These are phyloP conservation scores for Hesperophylax magnus DNA, from an alignment of 1,140 invertebrate genomes.

Conservation along the genomic window DNA sequence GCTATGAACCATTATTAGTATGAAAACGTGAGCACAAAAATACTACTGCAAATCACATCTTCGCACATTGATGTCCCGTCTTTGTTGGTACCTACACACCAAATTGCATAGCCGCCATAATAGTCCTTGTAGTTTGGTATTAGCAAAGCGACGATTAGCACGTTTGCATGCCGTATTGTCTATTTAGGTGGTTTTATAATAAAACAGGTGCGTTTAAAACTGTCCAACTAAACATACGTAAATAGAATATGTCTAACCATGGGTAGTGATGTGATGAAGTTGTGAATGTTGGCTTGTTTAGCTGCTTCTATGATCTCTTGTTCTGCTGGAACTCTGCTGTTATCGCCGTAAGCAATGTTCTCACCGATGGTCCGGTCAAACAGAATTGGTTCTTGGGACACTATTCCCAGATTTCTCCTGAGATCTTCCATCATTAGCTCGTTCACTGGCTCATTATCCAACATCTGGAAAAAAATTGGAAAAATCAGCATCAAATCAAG, in stretches of 20 bases:
- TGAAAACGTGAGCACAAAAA: too few relatives aligned
- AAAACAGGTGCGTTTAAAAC: too few relatives aligned
- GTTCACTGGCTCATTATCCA: constrained; percentile 51
- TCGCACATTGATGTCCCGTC: too few relatives aligned
- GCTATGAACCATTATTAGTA: too few relatives aligned
- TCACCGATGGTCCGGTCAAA: constrained; percentile 90
- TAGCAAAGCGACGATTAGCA: too few relatives aligned
- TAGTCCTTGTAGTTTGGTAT: too few relatives aligned
- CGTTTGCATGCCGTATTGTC: too few relatives aligned
- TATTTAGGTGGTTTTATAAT: too few relatives aligned
- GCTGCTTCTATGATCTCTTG: constrained; percentile 78
- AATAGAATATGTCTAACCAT: constrained; percentile 64
- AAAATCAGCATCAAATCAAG: too few relatives aligned
- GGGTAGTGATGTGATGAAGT: constrained; percentile 79
- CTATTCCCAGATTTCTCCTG: constrained; percentile 80
- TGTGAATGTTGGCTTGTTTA: constrained; percentile 82
- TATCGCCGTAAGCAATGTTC: constrained; percentile 92
- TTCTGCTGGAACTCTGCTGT: constrained; percentile 71
- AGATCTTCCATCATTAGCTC: constrained; percentile 69
- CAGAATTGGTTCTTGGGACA: constrained; percentile 88
- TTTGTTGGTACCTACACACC: too few relatives aligned
- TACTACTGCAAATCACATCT: too few relatives aligned
- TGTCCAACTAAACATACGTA: neutral
- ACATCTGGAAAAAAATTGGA: constrained; percentile 26
- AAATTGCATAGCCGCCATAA: too few relatives aligned